These are phyloP conservation scores for Halichoerus grypus DNA, from an alignment of 2,113 vertebrate species.

Conservation along the genomic window DNA sequence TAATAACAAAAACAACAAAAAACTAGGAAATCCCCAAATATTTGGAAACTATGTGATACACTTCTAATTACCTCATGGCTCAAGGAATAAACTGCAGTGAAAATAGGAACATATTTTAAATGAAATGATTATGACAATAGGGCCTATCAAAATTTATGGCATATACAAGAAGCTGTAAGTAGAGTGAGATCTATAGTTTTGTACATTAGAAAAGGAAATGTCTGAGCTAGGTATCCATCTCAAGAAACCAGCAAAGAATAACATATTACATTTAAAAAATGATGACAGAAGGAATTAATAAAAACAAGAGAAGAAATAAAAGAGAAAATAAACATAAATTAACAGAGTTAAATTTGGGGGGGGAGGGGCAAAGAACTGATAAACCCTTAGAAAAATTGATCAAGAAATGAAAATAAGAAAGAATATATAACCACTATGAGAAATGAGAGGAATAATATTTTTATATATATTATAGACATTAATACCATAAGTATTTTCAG, in stretches of 20 bases:
- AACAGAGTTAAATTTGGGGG: background rate
- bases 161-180: background rate
- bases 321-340: background rate
- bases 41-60: constrained; percentile 27
- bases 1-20: background rate
- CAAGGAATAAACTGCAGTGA: background rate
- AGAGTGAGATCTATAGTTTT: background rate
- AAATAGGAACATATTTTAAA: constrained; percentile 43
- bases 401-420: background rate
- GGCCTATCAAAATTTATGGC: background rate
- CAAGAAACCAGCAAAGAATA: background rate
- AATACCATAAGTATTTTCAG: background rate
- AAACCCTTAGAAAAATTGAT: background rate
- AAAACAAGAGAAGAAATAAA: constrained; percentile 12
- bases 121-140: background rate
- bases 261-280: background rate
- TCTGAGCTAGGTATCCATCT: background rate
- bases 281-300: background rate
- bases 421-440: background rate
- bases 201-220: background rate
- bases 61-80: background rate
- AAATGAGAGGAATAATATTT: background rate
- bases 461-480: background rate
- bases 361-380: background rate
- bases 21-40: background rate